phyloP scores from a whole-genome alignment of 2,797 vertebrate species.

The Ptychobarbus kaznakovi region DNA sequence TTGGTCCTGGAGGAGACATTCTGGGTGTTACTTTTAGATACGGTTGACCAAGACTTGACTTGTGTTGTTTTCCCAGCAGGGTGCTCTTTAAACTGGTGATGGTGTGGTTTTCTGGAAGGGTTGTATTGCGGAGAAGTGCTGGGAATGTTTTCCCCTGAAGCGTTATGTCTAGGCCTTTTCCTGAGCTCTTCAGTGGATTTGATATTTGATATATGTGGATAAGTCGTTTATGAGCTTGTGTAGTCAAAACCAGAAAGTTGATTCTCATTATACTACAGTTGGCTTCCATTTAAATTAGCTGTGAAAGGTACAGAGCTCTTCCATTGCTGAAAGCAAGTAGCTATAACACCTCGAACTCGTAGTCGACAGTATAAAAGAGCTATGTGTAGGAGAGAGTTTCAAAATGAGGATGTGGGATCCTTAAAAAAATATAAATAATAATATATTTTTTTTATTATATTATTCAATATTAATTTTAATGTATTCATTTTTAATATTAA shows the following conservation, averaged over 20 bases:
- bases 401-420: background rate
- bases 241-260: slow-evolving; percentile 14
- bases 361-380: background rate
- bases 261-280: background rate
- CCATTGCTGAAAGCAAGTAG: background rate
- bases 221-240: background rate
- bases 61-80: background rate
- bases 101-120: background rate
- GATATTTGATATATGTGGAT: slow-evolving; percentile 15
- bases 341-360: background rate
- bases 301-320: background rate
- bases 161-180: slow-evolving; percentile 33
- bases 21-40: slow-evolving; percentile 11
- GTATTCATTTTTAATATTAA: background rate
- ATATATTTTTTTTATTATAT: background rate
- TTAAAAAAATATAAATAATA: background rate
- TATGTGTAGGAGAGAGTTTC: background rate
- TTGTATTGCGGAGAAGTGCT: slow-evolving; percentile 1
- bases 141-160: background rate
- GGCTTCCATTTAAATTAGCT: background rate
- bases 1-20: background rate
- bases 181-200: slow-evolving; percentile 15
- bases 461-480: background rate
- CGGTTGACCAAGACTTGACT: slow-evolving; percentile 17
- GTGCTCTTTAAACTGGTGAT: slow-evolving; percentile 6